Evolutionary conservation across 2,888 invertebrate genomes (phyloP), one percentile per base, ranked within the genome.

Genomic region (Dryobota labecula): DNA sequence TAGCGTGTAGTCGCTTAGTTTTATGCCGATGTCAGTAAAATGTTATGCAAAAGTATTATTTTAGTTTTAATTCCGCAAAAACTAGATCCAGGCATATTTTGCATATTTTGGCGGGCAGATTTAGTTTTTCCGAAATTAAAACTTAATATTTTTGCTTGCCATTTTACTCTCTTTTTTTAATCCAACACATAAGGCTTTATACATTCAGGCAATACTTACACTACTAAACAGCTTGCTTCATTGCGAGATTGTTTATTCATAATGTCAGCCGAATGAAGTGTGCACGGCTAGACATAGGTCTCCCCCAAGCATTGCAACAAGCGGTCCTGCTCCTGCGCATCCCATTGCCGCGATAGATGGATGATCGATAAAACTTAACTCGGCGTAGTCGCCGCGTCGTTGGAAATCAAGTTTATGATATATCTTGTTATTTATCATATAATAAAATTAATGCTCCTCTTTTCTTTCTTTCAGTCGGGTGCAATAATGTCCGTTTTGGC

Each of bases 401-500:
- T 24, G 24, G 24, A 49, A 49, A 24, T 51, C 15, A 24, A 27
- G 7, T 24, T 15, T 27, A 13, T 2, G 47, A 47, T 24, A n/a
- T 49, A 2, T 38, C 24, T 9, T 18, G 2, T 11, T 11, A 9
- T 24, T 24, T 7, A 43, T 24, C 38, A 9, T 24, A 11, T 13
- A 43, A n/a, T 61, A 15, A 61, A 49, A 47, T n/a, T 47, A 27
- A 49, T 67, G 8, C 41, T n/a, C 3, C 13, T 57, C 18, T 64
- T 43, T 51, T 47, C 20, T 57, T 56, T 91, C 75, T 96, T 96
- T 83, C 94, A 99, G 99, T 99, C 99, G 45, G 99, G 99, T 73
- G 99, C 99, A 63, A 98, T 99, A 84, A 98, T 99, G 98, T 98
- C 98, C 36, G 96, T 99, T 62, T 93, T 99, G 75, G 98, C 98